Conservation (phyloP, 2,888 invertebrate genomes). For the Lamellibrachia satsuma region DNA sequence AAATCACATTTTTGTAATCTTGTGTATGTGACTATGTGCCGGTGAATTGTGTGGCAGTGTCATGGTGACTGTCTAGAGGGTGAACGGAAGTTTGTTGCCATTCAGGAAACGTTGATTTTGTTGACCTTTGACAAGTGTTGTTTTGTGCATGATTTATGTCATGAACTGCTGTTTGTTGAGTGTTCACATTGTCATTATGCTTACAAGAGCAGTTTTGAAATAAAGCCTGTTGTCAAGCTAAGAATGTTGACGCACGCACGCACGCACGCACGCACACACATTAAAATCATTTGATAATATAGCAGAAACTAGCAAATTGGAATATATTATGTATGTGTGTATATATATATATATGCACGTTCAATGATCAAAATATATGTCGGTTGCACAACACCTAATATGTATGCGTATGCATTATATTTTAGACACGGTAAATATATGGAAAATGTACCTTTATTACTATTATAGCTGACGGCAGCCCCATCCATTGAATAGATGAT, state of each 20-base stretch:
- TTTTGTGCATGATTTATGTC: background rate
- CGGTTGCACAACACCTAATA: no score
- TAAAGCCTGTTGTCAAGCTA: background rate
- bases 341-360: no score
- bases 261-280: background rate
- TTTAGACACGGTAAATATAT: no score
- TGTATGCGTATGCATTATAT: no score
- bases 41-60: background rate
- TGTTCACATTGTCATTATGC: background rate
- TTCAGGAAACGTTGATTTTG: background rate
- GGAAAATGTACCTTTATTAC: no score
- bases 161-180: background rate
- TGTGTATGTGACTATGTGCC: background rate
- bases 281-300: no score
- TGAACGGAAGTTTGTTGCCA: background rate
- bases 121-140: background rate
- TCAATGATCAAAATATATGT: no score
- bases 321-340: no score
- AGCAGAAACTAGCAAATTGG: no score
- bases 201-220: background rate
- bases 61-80: background rate
- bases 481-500: background rate
- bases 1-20: background rate
- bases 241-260: background rate
- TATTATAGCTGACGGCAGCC: background rate